Percentiles rank a stretch among this genome's conserved stretches.
These are phyloP conservation scores for Hypena proboscidalis DNA, from an alignment of 2,888 invertebrate species.

Conservation along the genomic window DNA sequence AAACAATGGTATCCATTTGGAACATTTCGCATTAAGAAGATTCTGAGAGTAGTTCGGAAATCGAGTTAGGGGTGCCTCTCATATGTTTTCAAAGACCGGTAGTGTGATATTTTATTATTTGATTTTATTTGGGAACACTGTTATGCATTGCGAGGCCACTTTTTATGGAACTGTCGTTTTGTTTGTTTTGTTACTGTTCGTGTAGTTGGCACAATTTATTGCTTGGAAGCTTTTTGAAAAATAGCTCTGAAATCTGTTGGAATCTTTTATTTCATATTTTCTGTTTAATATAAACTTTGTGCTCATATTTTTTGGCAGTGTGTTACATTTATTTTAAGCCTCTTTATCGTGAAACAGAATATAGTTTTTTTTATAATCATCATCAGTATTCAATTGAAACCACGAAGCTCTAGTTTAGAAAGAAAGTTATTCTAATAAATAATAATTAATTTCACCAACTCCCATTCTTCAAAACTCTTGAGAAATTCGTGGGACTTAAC, in stretches of 20 bases:
- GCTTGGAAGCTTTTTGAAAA: background rate
- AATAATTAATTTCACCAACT: too few species aligned
- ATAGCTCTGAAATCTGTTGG: background rate
- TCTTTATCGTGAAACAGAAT: too few species aligned
- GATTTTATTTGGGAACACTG: conserved; percentile 26
- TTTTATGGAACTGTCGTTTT: background rate
- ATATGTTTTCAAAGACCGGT: conserved; percentile 43
- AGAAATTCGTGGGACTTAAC: too few species aligned
- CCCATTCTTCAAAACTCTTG: too few species aligned
- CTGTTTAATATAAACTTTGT: too few species aligned
- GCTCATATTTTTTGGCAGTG: too few species aligned
- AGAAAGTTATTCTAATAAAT: too few species aligned
- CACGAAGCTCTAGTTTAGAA: too few species aligned
- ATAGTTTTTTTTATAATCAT: too few species aligned
- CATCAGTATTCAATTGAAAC: too few species aligned
- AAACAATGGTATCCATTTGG: conserved; percentile 75
- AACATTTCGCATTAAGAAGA: conserved; percentile 63
- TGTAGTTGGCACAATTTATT: conserved; percentile 12
- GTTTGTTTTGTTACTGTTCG: background rate
- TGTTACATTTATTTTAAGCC: too few species aligned
- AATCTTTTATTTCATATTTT: too few species aligned
- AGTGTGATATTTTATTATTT: conserved; percentile 41
- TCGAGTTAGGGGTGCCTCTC: conserved; percentile 59
- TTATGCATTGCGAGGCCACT: conserved; percentile 17
- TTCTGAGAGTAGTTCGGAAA: conserved; percentile 56